Evolutionary conservation across 2,888 invertebrate genomes (phyloP), one percentile per base, ranked within the genome.

Genomic region (Leptopilina drosophilae): DNA sequence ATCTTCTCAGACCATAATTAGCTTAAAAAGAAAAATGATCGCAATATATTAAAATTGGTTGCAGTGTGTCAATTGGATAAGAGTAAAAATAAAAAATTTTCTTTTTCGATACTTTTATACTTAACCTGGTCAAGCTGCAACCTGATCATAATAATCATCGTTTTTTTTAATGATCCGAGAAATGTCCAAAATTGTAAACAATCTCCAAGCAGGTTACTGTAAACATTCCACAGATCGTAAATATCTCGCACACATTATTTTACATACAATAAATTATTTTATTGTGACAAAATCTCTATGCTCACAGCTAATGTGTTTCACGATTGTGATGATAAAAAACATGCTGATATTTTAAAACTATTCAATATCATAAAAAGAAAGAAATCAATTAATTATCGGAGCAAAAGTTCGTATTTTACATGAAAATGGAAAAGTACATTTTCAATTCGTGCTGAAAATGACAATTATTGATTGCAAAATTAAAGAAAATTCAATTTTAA

Each of bases 51-150:
- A 69, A 69, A 49, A 14, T 53, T 53, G 53, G 53, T 69, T 53
- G 73, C 73, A 59, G 56, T 49, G 7, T 56, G 11, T 56, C 53
- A 56, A 40, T 56, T 33, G 53, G 53, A 15, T 59, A 62, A 62
- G 9, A 15, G 20, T 73, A 56, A 15, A 80, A 64, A 66, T 77
- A 81, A 64, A 77, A 59, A 78, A 42, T 42, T 42, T 42, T 42
- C 81, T 75, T 82, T 81, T 66, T 84, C 15, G 87, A 88, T 88
- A 88, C 86, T 84, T 82, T 85, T 82, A 89, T 90, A 90, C 90
- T 90, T 87, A 89, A 89, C 90, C 90, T 90, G 89, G 9, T 88
- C 88, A 80, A 83, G 87, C 84, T 88, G 81, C 82, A 84, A 87
- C 84, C 56, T 59, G 8, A 59, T 53, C 33, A 73, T 73, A 56